Evolutionary conservation across 2,797 vertebrate species (phyloP).

Genomic region (Paguma larvata): DNA sequence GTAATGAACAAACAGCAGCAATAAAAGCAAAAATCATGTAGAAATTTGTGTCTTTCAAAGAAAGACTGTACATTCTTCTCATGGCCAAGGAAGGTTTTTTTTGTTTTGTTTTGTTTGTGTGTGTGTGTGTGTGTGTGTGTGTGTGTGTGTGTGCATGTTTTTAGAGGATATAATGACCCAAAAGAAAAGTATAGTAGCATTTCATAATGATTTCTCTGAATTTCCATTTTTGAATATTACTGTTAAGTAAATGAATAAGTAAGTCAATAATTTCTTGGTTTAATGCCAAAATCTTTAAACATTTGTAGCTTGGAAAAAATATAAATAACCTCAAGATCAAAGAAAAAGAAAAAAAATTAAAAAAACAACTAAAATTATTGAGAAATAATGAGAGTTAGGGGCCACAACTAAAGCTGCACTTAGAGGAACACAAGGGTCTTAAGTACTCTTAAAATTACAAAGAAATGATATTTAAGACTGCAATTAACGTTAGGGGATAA

Average conservation of each 20-base stretch:
- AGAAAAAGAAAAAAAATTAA: neutral
- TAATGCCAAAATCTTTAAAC: neutral
- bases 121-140: no score
- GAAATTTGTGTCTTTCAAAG: neutral
- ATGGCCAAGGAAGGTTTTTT: neutral
- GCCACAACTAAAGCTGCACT: neutral
- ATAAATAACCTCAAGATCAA: constrained; percentile 9
- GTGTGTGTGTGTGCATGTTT: no score
- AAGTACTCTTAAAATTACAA: neutral
- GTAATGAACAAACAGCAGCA: neutral
- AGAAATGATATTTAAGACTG: neutral
- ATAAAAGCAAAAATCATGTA: neutral
- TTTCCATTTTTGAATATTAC: neutral
- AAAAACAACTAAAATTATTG: neutral
- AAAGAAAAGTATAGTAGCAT: neutral
- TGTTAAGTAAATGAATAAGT: neutral
- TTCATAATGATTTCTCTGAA: neutral
- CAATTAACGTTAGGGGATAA: neutral
- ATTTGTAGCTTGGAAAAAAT: neutral
- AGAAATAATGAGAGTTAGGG: neutral
- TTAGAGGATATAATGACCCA: neutral
- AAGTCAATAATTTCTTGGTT: neutral
- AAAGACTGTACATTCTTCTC: neutral
- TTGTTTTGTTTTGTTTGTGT: neutral
- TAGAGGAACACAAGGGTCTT: neutral